Evolutionary conservation across 2,797 vertebrate genomes (phyloP).

Genomic region (Hozukius guyotensis): DNA sequence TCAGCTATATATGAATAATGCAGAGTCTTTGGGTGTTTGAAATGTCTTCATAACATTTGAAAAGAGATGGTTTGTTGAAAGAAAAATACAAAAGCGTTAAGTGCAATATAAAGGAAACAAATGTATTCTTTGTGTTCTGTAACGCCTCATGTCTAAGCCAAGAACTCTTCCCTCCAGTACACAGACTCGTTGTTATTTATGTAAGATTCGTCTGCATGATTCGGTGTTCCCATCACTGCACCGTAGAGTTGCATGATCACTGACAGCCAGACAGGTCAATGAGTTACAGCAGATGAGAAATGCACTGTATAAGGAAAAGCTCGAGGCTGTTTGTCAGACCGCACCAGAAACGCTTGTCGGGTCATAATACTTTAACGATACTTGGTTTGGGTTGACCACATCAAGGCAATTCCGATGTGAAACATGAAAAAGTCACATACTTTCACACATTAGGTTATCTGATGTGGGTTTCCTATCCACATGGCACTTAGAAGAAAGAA

Average conservation of each 20-base stretch:
- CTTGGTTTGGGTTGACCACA: constrained; percentile 45
- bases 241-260: constrained; percentile 13
- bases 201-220: constrained; percentile 19
- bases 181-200: neutral
- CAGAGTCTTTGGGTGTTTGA: constrained; percentile 30
- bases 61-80: constrained; percentile 2
- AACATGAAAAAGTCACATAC: constrained; percentile 10
- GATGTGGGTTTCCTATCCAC: constrained; percentile 7
- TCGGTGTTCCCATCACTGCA: constrained; percentile 18
- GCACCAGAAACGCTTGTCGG: constrained; percentile 34
- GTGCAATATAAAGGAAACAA: constrained; percentile 19
- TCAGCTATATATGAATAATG: constrained; percentile 44
- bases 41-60: constrained; percentile 23
- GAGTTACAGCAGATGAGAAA: constrained; percentile 35
- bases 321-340: constrained; percentile 49
- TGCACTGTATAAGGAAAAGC: constrained; percentile 25
- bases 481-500: neutral
- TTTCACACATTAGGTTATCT: constrained; percentile 32
- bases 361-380: constrained; percentile 32
- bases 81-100: neutral
- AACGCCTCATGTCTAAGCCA: neutral
- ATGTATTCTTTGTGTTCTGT: constrained; percentile 1
- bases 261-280: constrained; percentile 39
- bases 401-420: constrained; percentile 26
- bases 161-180: neutral